Evolutionary conservation across 1,140 invertebrate species (phyloP).

Genomic region (Helicoverpa armigera): DNA sequence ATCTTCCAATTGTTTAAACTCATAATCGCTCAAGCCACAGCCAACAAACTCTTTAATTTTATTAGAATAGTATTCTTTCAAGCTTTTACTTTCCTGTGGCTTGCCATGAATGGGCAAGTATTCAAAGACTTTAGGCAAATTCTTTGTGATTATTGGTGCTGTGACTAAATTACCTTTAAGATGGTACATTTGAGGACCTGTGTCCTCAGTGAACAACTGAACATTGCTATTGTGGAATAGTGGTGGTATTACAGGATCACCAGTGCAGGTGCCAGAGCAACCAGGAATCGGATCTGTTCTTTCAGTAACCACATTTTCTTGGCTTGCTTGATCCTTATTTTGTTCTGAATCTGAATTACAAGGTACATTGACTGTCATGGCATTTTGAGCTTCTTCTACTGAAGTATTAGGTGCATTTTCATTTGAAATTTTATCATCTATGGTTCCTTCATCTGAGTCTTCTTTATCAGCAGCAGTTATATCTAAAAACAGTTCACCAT

Average conservation of each 20-base stretch:
- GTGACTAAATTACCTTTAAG: conserved; percentile 66
- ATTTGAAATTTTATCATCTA: not conserved
- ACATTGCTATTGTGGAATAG: conserved; percentile 20
- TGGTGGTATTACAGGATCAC: not conserved
- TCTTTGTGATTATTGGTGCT: conserved; percentile 65
- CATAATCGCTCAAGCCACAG: conserved; percentile 65
- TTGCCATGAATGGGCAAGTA: conserved; percentile 67
- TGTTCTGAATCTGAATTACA: not conserved
- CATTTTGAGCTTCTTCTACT: not conserved
- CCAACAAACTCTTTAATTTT: conserved; percentile 72
- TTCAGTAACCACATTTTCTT: not conserved
- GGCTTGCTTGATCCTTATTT: not conserved
- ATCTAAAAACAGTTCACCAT: too few relatives aligned
- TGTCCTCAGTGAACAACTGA: conserved; percentile 57
- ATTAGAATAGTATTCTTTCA: conserved; percentile 59
- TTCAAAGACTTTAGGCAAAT: conserved; percentile 66
- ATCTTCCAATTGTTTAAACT: conserved; percentile 65
- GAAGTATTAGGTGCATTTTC: not conserved
- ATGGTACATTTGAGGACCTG: conserved; percentile 62
- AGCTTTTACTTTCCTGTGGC: conserved; percentile 56
- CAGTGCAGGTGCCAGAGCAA: not conserved
- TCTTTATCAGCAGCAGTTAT: not conserved
- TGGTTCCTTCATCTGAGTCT: not conserved
- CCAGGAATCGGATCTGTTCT: not conserved
- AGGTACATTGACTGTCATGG: not conserved